A percentile compares a stretch with the other conserved stretches of the same genome.
These are phyloP conservation scores for Parauchenoglanis punctatus DNA, from an alignment of 2,797 vertebrate genomes.

Conservation along the genomic window DNA sequence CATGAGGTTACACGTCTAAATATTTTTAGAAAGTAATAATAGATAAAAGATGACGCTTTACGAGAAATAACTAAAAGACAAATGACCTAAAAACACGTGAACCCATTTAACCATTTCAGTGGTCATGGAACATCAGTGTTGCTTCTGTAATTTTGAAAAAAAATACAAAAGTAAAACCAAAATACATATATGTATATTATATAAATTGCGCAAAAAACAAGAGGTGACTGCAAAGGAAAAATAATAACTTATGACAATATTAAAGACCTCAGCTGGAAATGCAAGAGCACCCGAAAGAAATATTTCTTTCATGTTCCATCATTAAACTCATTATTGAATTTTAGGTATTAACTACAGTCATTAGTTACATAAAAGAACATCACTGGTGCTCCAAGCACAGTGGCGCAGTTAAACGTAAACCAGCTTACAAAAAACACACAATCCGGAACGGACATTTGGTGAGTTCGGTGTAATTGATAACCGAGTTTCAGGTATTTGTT, in stretches of 20 bases:
- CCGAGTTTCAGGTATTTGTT: slow-evolving; percentile 43
- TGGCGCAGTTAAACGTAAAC: slow-evolving; percentile 18
- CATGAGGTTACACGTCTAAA: slow-evolving; percentile 72
- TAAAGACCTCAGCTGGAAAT: slow-evolving; percentile 26
- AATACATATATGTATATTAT: neutral
- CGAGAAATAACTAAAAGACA: slow-evolving; percentile 11
- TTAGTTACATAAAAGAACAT: slow-evolving; percentile 17
- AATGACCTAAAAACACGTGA: slow-evolving; percentile 9
- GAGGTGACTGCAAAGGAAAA: neutral
- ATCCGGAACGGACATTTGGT: neutral
- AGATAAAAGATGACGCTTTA: slow-evolving; percentile 35
- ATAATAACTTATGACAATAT: slow-evolving; percentile 45
- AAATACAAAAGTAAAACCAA: neutral
- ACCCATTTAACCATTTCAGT: neutral
- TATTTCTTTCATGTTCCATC: slow-evolving; percentile 9
- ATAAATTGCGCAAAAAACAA: slow-evolving; percentile 1
- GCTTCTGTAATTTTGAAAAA: neutral
- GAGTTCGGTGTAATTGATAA: slow-evolving; percentile 45
- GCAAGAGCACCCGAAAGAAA: slow-evolving; percentile 3
- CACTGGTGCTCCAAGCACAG: slow-evolving; percentile 9
- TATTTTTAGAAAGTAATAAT: slow-evolving; percentile 55
- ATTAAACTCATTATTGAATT: too few species aligned
- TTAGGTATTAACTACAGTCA: neutral
- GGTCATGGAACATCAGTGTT: slow-evolving; percentile 22
- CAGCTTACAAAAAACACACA: neutral